Base-by-base conservation (phyloP, 2,797 vertebrate genomes). In the Brachyrhaphis roseni region DNA sequence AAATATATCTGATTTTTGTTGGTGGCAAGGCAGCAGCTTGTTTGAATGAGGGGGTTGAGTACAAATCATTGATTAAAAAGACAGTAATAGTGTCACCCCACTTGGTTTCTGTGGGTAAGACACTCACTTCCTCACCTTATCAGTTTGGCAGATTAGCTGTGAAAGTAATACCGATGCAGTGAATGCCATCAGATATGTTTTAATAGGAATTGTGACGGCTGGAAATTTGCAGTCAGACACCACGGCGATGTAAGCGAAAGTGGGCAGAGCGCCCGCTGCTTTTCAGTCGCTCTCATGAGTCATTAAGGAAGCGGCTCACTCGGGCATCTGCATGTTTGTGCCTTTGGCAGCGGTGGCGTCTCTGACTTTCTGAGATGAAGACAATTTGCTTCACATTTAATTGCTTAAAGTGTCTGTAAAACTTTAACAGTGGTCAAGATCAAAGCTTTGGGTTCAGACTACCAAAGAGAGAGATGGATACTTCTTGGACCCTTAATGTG, bases 1-100 rank as follows among this genome's bases (percentile, higher is more conserved):
- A 93, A 93, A 94, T 93, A 91, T 87, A 87, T 92, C 90, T 20
- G 91, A 93, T 93, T 92, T 89, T 82, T 88, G 85, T 90, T 87
- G 89, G 83, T 59, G 74, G 87, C 84, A 85, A 72, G 76, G 86
- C 82, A 46, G 81, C 89, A 81, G 90, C 81, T 86, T 80, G 66
- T 86, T 89, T 84, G 86, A 93, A 91, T 91, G 87, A 90, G 83
- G 79, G 77, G 84, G 77, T 84, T 85, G 83, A 89, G 84, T 80
- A 81, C 81, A 82, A 86, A 92, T 90, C 81, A 85, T 88, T 91
- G 93, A 92, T 91, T 90, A 90, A 90, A 91, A 41, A 86, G 83
- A 90, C 90, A 90, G 90, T 85, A 89, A 90, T 84, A 81, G 83
- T 89, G 89, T 90, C 88, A 82, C 88, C 85, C 85, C 78, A 88